Conservation (phyloP, 1,140 invertebrate species). For the Drosophila jambulina region DNA sequence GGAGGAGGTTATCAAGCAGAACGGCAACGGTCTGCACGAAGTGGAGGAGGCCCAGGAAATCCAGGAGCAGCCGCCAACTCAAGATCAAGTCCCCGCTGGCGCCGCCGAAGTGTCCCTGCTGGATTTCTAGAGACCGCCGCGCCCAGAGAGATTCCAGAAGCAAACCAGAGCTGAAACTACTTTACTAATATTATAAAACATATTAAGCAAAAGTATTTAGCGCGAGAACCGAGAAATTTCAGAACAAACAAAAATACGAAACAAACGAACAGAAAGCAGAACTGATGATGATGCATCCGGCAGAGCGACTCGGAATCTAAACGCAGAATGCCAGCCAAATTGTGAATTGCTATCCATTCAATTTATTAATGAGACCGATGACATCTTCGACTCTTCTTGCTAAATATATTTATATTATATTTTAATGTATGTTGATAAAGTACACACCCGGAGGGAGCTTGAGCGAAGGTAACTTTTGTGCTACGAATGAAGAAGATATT, state of each 20-base stretch:
- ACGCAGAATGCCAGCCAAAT: slow-evolving; percentile 2
- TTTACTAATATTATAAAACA: slow-evolving; percentile 79
- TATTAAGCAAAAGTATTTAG: slow-evolving; percentile 68
- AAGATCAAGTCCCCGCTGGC: slow-evolving; percentile 13
- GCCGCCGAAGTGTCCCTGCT: slow-evolving; percentile 53
- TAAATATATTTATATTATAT: slow-evolving; percentile 29
- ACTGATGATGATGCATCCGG: background rate
- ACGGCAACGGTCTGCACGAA: slow-evolving; percentile 53
- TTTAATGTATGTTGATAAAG: slow-evolving; percentile 31
- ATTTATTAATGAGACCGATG: slow-evolving; percentile 13
- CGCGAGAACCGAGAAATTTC: slow-evolving; percentile 2
- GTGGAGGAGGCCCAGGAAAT: slow-evolving; percentile 39
- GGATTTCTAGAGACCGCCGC: slow-evolving; percentile 53
- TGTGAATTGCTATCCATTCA: slow-evolving; percentile 19
- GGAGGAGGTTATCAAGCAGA: slow-evolving; percentile 30
- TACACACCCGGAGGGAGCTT: slow-evolving; percentile 5
- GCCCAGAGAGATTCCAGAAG: slow-evolving; percentile 4
- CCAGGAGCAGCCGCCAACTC: slow-evolving; percentile 15
- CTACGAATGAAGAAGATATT: slow-evolving; percentile 23
- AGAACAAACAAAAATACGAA: slow-evolving; percentile 7
- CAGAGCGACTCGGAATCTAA: background rate
- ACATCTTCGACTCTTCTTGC: slow-evolving; percentile 25
- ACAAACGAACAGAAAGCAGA: background rate
- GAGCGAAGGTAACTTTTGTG: slow-evolving; percentile 50
- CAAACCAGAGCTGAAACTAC: slow-evolving; percentile 40